A percentile compares a stretch with the other conserved stretches of the same genome.
phyloP scores from a whole-genome alignment of 1,140 invertebrate genomes.

The Wasmannia auropunctata region DNA sequence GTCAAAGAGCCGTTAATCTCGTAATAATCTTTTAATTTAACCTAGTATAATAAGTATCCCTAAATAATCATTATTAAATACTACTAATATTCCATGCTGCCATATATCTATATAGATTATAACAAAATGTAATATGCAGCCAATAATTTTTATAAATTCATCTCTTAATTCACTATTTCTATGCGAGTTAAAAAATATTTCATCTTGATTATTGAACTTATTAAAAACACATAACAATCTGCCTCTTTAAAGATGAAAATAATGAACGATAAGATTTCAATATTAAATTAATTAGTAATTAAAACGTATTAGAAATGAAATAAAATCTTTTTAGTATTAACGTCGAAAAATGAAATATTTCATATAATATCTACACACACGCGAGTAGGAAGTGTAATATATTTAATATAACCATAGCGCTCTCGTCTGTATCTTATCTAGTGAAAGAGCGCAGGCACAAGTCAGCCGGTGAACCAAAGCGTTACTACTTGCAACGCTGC shows the following conservation, averaged over 20 bases:
- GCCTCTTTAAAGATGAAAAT: not conserved
- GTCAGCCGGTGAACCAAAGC: constrained; percentile 4
- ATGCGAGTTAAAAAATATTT: not conserved
- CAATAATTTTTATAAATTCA: not conserved
- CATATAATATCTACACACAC: not conserved
- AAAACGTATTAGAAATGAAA: not conserved
- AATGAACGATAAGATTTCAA: not conserved
- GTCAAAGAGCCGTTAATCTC: not conserved
- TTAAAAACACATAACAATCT: not conserved
- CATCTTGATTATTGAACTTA: not conserved
- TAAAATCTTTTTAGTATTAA: too few species aligned
- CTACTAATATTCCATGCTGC: not conserved
- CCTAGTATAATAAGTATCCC: not conserved
- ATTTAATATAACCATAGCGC: not conserved
- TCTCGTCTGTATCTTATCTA: not conserved
- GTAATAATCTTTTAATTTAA: not conserved
- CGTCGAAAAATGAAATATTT: not conserved
- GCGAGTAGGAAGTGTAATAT: not conserved
- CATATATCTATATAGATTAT: not conserved
- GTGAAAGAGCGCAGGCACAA: constrained; percentile 21
- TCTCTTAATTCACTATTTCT: not conserved
- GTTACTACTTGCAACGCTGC: not conserved
- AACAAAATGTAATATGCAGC: not conserved
- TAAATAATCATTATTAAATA: not conserved
- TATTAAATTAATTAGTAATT: not conserved